phyloP scores from a whole-genome alignment of 2,113 vertebrate species.

The Catharus bicknelli region DNA sequence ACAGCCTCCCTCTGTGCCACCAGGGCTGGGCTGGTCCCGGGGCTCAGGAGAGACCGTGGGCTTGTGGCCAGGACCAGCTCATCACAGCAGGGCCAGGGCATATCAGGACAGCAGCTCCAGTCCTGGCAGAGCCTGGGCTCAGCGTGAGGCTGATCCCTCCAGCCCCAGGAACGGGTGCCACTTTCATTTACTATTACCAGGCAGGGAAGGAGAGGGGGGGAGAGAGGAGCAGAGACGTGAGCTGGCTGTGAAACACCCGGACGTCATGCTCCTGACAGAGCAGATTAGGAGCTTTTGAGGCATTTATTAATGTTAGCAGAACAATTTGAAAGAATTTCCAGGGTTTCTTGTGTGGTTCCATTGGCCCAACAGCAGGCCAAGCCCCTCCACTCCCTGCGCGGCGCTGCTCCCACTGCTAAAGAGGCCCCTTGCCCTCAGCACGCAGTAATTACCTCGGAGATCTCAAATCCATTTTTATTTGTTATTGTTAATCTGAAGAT shows the following conservation, averaged over 20 bases:
- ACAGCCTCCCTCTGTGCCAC: neutral
- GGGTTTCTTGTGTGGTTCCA: slow-evolving; percentile 48
- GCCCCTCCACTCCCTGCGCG: neutral
- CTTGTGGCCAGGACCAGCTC: fast-evolving
- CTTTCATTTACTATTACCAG: slow-evolving; percentile 52
- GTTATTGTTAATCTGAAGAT: slow-evolving; percentile 70
- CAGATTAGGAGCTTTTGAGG: slow-evolving; percentile 66
- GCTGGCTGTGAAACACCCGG: slow-evolving; percentile 46
- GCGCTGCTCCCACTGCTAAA: slow-evolving; percentile 10
- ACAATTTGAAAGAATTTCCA: slow-evolving; percentile 68
- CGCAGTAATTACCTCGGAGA: slow-evolving; percentile 51
- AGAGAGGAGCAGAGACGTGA: slow-evolving; percentile 42
- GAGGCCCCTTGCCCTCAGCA: slow-evolving; percentile 65
- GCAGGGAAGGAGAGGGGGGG: neutral
- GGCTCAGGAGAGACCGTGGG: neutral
- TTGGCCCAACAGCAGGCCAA: slow-evolving; percentile 44
- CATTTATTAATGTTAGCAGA: slow-evolving; percentile 72
- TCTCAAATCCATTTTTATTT: slow-evolving; percentile 71
- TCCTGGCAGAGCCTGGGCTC: neutral
- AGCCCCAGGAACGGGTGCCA: neutral
- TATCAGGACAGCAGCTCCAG: neutral
- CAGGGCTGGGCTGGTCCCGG: neutral
- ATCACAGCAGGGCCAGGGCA: neutral
- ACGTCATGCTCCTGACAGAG: slow-evolving; percentile 67
- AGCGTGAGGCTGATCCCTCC: neutral